Base-by-base conservation (phyloP, 2,888 invertebrate genomes). In the Xestia sexstrigata region DNA sequence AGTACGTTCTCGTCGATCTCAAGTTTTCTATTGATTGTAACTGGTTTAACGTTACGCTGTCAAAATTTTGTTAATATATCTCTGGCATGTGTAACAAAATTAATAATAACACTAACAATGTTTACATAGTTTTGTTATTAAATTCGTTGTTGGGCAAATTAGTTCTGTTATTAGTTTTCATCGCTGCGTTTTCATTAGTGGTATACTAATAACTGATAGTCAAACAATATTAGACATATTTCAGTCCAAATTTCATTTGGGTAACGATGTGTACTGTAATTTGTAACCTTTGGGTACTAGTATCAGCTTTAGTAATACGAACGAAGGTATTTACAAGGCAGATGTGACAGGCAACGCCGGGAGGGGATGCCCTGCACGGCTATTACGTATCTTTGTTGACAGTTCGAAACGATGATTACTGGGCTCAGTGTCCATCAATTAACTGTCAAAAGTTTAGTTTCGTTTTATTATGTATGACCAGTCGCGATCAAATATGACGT, bases 91-190 rank as follows among this genome's bases (percentile, higher is more conserved):
- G 73, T 65, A n/a, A 23, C 35, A 42, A 74, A 79, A 79, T 79
- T 82, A 85, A 82, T 85, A 79, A 76, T 70, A 60, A 60, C n/a
- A 67, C 26, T 67, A 23, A 60, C 66, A 39, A 49, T 76, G 76
- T 70, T 73, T 30, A 68, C 67, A 58, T 76, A 76, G 73, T 76
- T 84, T 84, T 17, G 70, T 76, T 73, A 84, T 70, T 80, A 81
- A 73, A 65, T 45, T 70, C 17, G 52, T 63, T 63, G 73, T 39
- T 70, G 8, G 17, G 39, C 20, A 68, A 77, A 68, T 68, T 76
- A 63, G 72, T 80, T 76, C 17, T 52, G 70, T 80, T 83, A 83
- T 83, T 83, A 84, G 76, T 83, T 80, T 76, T 52, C 73, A 75
- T 60, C 47, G 49, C 13, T 70, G 70, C 55, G 76, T 80, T 80